These are phyloP conservation scores for Luffia ferchaultella DNA, from an alignment of 2,888 invertebrate genomes.

Conservation along the genomic window DNA sequence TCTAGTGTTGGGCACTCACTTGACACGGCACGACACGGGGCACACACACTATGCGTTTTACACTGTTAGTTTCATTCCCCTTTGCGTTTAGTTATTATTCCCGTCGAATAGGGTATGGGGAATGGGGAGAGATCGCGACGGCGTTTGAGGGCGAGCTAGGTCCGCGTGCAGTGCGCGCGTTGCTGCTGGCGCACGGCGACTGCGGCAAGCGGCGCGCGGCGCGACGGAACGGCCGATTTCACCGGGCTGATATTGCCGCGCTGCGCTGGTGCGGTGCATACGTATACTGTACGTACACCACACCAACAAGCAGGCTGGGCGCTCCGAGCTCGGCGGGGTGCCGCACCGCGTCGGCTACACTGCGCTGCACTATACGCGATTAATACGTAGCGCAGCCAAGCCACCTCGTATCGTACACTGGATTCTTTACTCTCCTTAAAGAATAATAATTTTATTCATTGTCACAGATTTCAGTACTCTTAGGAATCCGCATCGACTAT, in stretches of 20 bases:
- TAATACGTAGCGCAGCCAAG: no score
- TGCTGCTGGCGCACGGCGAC: slow-evolving; percentile 65
- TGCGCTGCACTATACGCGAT: no score
- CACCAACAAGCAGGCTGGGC: not conserved
- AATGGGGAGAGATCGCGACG: slow-evolving; percentile 24
- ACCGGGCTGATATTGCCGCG: slow-evolving; percentile 65
- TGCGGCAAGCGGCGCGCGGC: slow-evolving; percentile 55
- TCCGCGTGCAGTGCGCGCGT: slow-evolving; percentile 47
- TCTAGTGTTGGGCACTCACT: slow-evolving; percentile 39
- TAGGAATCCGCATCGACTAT: no score
- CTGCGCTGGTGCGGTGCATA: slow-evolving; percentile 31
- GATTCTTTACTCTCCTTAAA: no score
- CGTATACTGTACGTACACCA: not conserved
- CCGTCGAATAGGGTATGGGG: slow-evolving; percentile 32
- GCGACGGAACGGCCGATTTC: slow-evolving; percentile 61
- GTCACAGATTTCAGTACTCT: no score
- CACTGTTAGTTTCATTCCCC: slow-evolving; percentile 24
- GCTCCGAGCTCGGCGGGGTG: slow-evolving; percentile 26
- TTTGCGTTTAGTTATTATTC: slow-evolving; percentile 27
- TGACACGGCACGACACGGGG: slow-evolving; percentile 21
- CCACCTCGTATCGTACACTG: no score
- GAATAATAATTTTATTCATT: no score
- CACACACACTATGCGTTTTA: slow-evolving; percentile 21
- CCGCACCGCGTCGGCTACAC: slow-evolving; percentile 36
- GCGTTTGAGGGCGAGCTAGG: not conserved